Evolutionary conservation across 1,140 invertebrate genomes (phyloP), one percentile per base, ranked within the genome.

Genomic region (Drosophila serrata): DNA sequence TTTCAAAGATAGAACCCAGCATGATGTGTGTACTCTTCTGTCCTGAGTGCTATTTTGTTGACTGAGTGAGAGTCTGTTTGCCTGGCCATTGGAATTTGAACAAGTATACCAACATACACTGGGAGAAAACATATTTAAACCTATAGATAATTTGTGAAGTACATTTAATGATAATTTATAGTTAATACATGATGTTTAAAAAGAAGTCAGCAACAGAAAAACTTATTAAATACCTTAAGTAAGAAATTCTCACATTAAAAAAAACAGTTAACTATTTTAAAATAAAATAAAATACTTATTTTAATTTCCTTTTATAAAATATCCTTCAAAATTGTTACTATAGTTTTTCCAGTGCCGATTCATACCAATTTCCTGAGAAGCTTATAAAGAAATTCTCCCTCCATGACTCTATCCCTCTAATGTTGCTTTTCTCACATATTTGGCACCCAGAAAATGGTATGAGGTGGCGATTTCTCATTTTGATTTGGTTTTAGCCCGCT

Each of bases 381-480:
- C 60, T 40, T 22, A 65, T 42, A 49, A 64, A 46, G 45, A 63
- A 35, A 40, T 48, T n/a, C 35, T 29, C 12, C 22, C 7, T 9
- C 15, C 39, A 9, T n/a, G 31, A 1, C 3, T 15, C 12, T 48
- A 13, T n/a, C 17, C 11, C 11, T 31, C 33, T 49, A 68, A 68
- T 46, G 27, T 51, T 53, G 37, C 65, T 39, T 15, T 49, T 49
- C 59, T 51, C 37, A 45, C 42, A 43, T 48, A 64, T 67, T 70
- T 70, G 13, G 35, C 39, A 19, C 35, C 31, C 29, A 45, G 40
- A 39, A 70, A 67, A 51, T 56, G 77, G 45, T 60, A 46, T 73
- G 39, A 65, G 73, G 73, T 75, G 82, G 74, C 76, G 56, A 82
- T 85, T 85, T 86, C 82, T 70, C 57, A 75, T 87, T 87, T 86